Base-by-base conservation (phyloP, 2,888 invertebrate species). In the Alitta virens region DNA sequence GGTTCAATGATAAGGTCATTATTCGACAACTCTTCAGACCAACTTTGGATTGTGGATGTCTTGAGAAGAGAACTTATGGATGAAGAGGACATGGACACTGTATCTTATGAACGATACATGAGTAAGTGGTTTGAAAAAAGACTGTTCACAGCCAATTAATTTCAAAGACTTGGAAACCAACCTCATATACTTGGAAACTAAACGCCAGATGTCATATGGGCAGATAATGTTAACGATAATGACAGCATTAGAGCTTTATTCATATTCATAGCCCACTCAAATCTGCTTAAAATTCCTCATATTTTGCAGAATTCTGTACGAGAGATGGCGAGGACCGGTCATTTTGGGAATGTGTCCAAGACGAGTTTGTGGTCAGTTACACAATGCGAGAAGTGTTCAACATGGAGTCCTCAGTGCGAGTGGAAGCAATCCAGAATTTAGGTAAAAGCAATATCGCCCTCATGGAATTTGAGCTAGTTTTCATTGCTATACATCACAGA, bases 381-480 rank as follows among this genome's bases (percentile, higher is more conserved):
- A 72, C 75, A 40, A 75, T 77, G 68, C 71, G 69, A 50, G 75
- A 76, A 51, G 75, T 77, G 5, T 76, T 77, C 69, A 67, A 72
- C 62, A 76, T 77, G 74, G 72, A 76, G 18, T 77, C 76, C 5
- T 66, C 72, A 25, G 74, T 77, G 21, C 56, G 77, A 51, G 72
- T 77, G 16, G 74, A 76, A 56, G 77, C 77, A 55, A 77, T 77
- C 53, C 72, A 77, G 56, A 76, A 76, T 62, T 66, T 77, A 43
- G 75, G 77, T 76, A 62, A 61, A 68, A 33, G 33, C 33, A 33
- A 5, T 33, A 12, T 33, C n/a, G n/a, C n/a, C n/a, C n/a, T n/a
- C n/a, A n/a, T n/a, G n/a, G n/a, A n/a, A n/a, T n/a, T n/a, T n/a
- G n/a, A n/a, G n/a, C n/a, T n/a, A n/a, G n/a, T n/a, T n/a, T n/a